Conservation (phyloP, 37 sponge, comb jelly and placozoan species). For the Ianthella basta region DNA sequence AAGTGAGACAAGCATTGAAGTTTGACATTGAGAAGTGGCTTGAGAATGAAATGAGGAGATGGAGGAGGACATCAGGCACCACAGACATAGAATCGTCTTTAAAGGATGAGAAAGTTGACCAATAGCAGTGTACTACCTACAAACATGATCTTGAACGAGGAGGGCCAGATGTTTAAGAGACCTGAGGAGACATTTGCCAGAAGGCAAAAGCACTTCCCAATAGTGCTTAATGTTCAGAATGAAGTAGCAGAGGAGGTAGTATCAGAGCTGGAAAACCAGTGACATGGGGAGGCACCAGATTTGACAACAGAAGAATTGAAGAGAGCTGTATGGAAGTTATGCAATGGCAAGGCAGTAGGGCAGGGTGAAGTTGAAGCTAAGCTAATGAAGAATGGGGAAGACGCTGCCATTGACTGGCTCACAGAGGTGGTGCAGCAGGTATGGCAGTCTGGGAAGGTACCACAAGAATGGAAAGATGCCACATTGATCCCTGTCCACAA, state of each 20-base stretch:
- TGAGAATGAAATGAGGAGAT: not conserved
- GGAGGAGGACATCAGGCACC: slow-evolving; percentile 9
- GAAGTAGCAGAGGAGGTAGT: slow-evolving; percentile 4
- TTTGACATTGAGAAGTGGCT: not conserved
- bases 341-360: not conserved
- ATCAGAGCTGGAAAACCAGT: slow-evolving; percentile 4
- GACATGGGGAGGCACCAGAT: not conserved
- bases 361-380: not conserved
- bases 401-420: not conserved
- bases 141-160: not conserved
- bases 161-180: not conserved
- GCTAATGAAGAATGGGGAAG: too few relatives aligned
- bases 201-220: not conserved
- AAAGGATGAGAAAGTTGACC: slow-evolving; percentile 8
- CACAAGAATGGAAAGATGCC: slow-evolving; percentile 4
- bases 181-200: slow-evolving; percentile 1
- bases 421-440: slow-evolving; percentile 1
- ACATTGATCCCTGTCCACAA: not conserved
- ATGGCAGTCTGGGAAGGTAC: slow-evolving; percentile 1
- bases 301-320: not conserved
- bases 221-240: not conserved
- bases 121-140: not conserved
- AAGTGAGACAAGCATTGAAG: not conserved
- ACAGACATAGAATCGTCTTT: not conserved
- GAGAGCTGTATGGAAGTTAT: not conserved